A percentile compares a stretch with the other conserved stretches of the same genome.
phyloP scores from a whole-genome alignment of 2,888 invertebrate species.

The Amblyteles armatorius region DNA sequence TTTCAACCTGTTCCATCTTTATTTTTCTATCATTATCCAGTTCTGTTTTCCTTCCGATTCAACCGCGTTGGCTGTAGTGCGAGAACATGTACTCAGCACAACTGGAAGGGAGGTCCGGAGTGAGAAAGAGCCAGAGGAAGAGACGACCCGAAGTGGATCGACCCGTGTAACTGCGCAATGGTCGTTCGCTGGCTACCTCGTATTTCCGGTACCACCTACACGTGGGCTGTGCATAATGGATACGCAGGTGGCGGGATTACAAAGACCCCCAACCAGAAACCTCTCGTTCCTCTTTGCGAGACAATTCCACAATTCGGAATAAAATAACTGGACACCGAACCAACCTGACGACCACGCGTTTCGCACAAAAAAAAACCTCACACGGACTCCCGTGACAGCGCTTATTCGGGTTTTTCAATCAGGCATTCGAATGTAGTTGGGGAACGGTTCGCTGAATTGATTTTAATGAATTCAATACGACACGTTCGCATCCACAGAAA shows the following conservation, averaged over 20 bases:
- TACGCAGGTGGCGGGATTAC: not conserved
- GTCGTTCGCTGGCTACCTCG: not conserved
- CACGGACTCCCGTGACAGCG: not conserved
- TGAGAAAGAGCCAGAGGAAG: not conserved
- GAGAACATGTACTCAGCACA: not conserved
- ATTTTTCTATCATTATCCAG: not conserved
- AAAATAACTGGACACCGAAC: constrained; percentile 31
- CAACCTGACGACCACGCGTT: not conserved
- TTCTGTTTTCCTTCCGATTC: constrained; percentile 8
- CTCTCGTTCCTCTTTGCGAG: constrained; percentile 29
- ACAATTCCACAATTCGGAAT: constrained; percentile 22
- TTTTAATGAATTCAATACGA: not conserved
- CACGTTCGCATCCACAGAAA: not conserved
- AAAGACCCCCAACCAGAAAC: not conserved
- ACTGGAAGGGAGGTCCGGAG: not conserved
- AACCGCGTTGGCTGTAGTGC: constrained; percentile 11
- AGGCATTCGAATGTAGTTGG: not conserved
- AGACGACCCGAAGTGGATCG: constrained; percentile 30
- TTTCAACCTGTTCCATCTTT: not conserved
- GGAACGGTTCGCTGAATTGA: not conserved
- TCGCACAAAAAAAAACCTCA: not conserved
- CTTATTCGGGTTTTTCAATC: not conserved
- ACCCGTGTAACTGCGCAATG: constrained; percentile 19
- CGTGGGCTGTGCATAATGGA: not conserved
- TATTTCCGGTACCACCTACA: constrained; percentile 20